Conservation (phyloP, 2,888 invertebrate genomes). For the Cheilosia variabilis region DNA sequence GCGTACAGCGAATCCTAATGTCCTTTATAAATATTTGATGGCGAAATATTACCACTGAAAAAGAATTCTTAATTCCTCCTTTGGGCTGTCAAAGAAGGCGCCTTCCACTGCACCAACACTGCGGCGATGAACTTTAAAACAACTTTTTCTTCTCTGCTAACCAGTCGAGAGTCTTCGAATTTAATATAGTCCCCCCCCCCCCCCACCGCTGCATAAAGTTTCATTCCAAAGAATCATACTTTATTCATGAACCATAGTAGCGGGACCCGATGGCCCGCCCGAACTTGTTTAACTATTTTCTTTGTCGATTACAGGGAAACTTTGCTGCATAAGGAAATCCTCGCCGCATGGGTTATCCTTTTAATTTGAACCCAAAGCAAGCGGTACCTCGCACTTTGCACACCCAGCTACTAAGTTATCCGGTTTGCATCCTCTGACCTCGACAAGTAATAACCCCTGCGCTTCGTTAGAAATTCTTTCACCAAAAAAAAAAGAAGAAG, state of each 20-base stretch:
- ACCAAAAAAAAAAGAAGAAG: slow-evolving; percentile 28
- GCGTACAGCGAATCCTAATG: not conserved
- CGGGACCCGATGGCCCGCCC: slow-evolving; percentile 28
- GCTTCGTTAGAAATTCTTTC: slow-evolving; percentile 70
- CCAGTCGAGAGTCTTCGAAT: slow-evolving; percentile 61
- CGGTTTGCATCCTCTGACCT: slow-evolving; percentile 44
- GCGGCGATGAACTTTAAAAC: slow-evolving; percentile 58
- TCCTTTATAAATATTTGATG: slow-evolving; percentile 42
- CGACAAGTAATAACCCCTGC: slow-evolving; percentile 43
- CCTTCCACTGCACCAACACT: slow-evolving; percentile 53
- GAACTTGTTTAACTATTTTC: slow-evolving; percentile 63
- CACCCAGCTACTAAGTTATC: slow-evolving; percentile 32
- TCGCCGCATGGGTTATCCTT: slow-evolving; percentile 69
- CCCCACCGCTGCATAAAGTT: slow-evolving; percentile 56
- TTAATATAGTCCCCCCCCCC: slow-evolving; percentile 54
- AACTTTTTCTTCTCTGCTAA: slow-evolving; percentile 48
- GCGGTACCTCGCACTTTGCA: slow-evolving; percentile 23
- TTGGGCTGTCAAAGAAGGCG: not conserved
- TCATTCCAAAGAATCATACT: slow-evolving; percentile 66
- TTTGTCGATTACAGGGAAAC: slow-evolving; percentile 68
- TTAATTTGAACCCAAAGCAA: slow-evolving; percentile 70
- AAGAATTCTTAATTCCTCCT: slow-evolving; percentile 62
- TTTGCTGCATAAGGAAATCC: slow-evolving; percentile 64
- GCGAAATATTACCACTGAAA: slow-evolving; percentile 45
- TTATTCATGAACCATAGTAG: slow-evolving; percentile 59